Evolutionary conservation across 1,140 invertebrate species (phyloP), one percentile per base, ranked within the genome.

Genomic region (Ruditapes philippinarum): DNA sequence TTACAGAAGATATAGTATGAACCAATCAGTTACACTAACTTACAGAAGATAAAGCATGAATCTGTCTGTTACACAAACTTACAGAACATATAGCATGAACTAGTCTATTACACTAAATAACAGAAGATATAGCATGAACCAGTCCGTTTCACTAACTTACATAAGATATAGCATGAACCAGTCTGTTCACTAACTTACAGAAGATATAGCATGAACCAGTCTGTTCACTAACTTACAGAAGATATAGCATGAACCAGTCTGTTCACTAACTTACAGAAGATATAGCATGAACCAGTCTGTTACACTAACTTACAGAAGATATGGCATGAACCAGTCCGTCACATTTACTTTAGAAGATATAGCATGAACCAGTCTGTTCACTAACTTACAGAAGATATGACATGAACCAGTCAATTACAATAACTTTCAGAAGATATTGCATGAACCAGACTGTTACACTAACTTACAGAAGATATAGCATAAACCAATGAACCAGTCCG

Each of bases 31-130:
- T n/a, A n/a, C n/a, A n/a, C n/a, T n/a, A n/a, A 65, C 60, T 65
- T 65, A 31, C 60, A 28, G 60, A 65, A 28, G 60, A 12, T 65
- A 65, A 31, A 65, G 31, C 60, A 65, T 65, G 60, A 31, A 65
- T 28, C 25, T 31, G 12, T 65, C 25, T 36, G 25, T 9, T n/a
- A n/a, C n/a, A n/a, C n/a, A n/a, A 79, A 90, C 97, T 97, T 97
- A 98, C 98, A 2, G 98, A 98, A 51, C 98, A 98, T 93, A 99
- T 99, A 4, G 99, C 98, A 93, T 98, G 98, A 89, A 98, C 98
- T 45, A 99, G 95, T 60, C 98, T 98, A 96, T 65, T 31, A 31
- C 12, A 4, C n/a, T 25, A 4, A 57, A n/a, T 57, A 57, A 5
- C 22, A 31, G 60, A 65, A 28, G 60, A 65, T 65, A 65, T 65